Percentiles rank a stretch among this genome's conserved stretches.
Evolutionary conservation across 2,888 invertebrate species (phyloP).

Genomic region (Volucella bombylans): DNA sequence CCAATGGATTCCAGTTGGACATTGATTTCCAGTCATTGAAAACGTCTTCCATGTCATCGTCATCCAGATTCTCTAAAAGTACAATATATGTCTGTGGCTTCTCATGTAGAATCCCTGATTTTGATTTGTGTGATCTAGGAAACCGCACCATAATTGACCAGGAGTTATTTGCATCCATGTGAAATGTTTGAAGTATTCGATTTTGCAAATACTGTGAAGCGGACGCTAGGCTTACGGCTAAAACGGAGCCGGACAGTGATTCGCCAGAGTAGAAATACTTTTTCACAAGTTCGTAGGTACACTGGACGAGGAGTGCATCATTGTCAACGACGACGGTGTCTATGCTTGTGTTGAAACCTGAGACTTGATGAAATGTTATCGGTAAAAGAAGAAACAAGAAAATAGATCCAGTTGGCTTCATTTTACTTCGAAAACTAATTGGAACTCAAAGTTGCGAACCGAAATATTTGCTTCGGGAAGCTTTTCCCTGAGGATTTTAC

Average conservation of each 20-base stretch:
- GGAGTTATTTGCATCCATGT: conserved; percentile 61
- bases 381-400: not conserved
- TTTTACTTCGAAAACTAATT: conserved; percentile 8
- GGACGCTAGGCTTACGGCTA: conserved; percentile 76
- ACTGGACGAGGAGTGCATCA: conserved; percentile 75
- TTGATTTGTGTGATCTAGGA: conserved; percentile 16
- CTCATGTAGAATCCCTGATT: conserved; percentile 74
- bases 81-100: conserved; percentile 81
- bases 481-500: conserved; percentile 37
- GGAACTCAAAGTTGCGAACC: not conserved
- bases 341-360: conserved; percentile 76
- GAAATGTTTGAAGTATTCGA: conserved; percentile 75
- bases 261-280: conserved; percentile 79
- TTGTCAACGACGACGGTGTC: conserved; percentile 74
- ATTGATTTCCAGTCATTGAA: conserved; percentile 78
- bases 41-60: conserved; percentile 79
- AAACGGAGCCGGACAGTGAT: conserved; percentile 77
- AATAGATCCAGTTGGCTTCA: not conserved
- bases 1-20: conserved; percentile 81
- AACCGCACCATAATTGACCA: conserved; percentile 77
- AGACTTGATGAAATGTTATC: not conserved
- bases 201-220: conserved; percentile 74
- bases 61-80: conserved; percentile 77
- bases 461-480: not conserved
- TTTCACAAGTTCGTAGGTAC: conserved; percentile 76